Conservation (phyloP, 1,140 invertebrate species). For the Drosophila serrata region DNA sequence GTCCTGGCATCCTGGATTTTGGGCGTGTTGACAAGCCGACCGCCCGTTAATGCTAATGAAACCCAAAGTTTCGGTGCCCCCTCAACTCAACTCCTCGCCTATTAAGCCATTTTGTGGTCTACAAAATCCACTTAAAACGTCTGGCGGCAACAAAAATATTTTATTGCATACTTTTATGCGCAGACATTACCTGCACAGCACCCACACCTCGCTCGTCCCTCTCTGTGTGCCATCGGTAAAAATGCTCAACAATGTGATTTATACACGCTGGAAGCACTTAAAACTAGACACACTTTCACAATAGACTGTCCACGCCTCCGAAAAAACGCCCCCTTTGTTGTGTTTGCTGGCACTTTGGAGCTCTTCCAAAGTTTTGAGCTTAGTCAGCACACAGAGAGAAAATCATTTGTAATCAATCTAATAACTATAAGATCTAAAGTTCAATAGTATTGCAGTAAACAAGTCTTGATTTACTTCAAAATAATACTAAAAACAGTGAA, state of each 20-base stretch:
- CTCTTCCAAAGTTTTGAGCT: conserved; percentile 48
- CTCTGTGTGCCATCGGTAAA: conserved; percentile 14
- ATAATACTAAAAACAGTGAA: not conserved
- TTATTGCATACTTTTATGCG: conserved; percentile 72
- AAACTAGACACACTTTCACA: conserved; percentile 72
- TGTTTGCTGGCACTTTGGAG: conserved; percentile 59
- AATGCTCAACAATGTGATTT: conserved; percentile 71
- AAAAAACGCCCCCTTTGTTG: conserved; percentile 51
- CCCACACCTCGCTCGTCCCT: not conserved
- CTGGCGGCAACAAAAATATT: conserved; percentile 64
- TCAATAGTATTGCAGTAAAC: not conserved
- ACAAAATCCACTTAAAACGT: conserved; percentile 62
- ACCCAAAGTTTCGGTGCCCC: conserved; percentile 28
- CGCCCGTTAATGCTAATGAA: conserved; percentile 77
- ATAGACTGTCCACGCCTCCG: conserved; percentile 57
- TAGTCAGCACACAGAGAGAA: conserved; percentile 56
- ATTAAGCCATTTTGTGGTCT: conserved; percentile 60
- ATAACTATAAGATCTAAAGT: not conserved
- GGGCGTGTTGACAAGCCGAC: conserved; percentile 63
- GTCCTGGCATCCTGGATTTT: conserved; percentile 25
- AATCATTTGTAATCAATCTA: not conserved
- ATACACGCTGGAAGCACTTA: conserved; percentile 75
- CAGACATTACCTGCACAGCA: conserved; percentile 62
- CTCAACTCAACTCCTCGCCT: conserved; percentile 15
- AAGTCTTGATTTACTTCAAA: not conserved